Evolutionary conservation across 2,797 vertebrate genomes (phyloP).

Genomic region (Falco berigora): DNA sequence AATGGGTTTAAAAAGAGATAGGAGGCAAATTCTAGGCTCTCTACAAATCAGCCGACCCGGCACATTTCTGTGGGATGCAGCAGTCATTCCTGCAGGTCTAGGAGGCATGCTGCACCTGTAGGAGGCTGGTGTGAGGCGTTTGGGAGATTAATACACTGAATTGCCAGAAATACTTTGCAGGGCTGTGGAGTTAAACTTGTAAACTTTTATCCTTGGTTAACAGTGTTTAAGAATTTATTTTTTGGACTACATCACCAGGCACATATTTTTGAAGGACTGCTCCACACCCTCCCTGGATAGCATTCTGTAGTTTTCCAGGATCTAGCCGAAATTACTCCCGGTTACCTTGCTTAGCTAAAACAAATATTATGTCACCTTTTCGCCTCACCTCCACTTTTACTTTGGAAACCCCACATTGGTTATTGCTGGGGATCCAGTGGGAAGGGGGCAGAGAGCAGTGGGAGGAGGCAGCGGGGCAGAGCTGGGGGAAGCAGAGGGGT

Average conservation of each 20-base stretch:
- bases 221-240: neutral
- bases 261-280: neutral
- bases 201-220: neutral
- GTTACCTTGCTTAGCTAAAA: neutral
- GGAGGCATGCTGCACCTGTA: neutral
- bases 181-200: neutral
- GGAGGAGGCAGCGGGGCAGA: neutral
- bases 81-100: neutral
- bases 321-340: neutral
- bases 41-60: constrained; percentile 12
- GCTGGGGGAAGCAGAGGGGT: accelerated
- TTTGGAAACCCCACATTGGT: neutral
- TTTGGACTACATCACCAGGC: neutral
- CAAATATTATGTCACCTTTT: neutral
- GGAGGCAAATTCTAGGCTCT: constrained; percentile 27
- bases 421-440: neutral
- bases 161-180: neutral
- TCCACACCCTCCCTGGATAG: neutral
- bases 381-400: neutral
- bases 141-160: neutral
- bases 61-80: neutral
- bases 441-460: neutral
- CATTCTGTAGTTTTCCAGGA: neutral
- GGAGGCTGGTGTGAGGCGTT: neutral
- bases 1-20: constrained; percentile 24